Evolutionary conservation across 2,797 vertebrate species (phyloP), one percentile per base, ranked within the genome.

Genomic region (Taeniopygia guttata): DNA sequence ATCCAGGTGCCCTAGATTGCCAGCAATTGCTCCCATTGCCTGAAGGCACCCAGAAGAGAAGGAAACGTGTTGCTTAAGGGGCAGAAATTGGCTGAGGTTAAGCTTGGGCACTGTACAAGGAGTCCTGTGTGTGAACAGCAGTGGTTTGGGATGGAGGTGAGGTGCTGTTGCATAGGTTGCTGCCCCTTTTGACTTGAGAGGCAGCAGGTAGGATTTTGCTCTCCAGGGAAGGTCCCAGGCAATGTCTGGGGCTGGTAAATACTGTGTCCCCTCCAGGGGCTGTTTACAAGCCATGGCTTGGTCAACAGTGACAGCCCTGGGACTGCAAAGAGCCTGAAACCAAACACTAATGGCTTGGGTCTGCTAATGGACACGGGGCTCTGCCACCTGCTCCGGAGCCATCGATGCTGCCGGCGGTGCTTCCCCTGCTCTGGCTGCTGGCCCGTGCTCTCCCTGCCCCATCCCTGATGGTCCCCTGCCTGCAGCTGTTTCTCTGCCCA

Each of bases 281-380:
- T 95, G 83, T 96, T 96, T 94, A 90, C 79, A 68, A 84, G 88
- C 88, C 3, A 0, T 40, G 66, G 56, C 45, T 77, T 4, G 1
- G 55, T 80, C 3, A 8, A 30, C 73, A 82, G 75, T 32, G 73
- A 75, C 85, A 85, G 59, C 66, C 19, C n/a, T 34, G 91, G 59
- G 76, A 81, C 89, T 7, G 0, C 79, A 92, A 66, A 88, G 76
- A 85, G 74, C 75, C 73, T 96, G 95, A 94, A 97, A 97, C 67
- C 0, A 5, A 87, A 93, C 75, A 40, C 96, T 97, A 96, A 96
- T 96, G 90, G 87, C 78, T 89, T 13, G 6, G 34, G 27, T 76
- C 77, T 81, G 93, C 89, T 96, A 97, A 97, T 96, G 94, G 94
- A 89, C 32, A 7, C 1, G 0, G 27, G 56, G 84, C 78, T 64